Conservation (phyloP, 2,797 vertebrate species). For the Microcaecilia unicolor region DNA sequence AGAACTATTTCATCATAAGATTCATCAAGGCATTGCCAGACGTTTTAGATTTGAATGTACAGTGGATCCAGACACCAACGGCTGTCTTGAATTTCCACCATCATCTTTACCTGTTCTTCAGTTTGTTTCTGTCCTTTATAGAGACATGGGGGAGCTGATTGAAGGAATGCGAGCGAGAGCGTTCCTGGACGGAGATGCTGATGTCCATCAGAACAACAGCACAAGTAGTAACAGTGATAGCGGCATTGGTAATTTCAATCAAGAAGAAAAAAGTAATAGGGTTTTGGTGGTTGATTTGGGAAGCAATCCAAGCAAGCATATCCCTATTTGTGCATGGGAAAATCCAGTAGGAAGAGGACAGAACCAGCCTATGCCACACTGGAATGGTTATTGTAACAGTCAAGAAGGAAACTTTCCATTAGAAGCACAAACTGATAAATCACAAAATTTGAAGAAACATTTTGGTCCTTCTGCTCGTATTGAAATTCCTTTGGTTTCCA, state of each 20-base stretch:
- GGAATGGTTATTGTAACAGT: constrained; percentile 76
- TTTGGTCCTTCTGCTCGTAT: constrained; percentile 52
- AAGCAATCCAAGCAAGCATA: constrained; percentile 61
- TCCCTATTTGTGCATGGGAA: constrained; percentile 70
- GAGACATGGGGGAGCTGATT: constrained; percentile 93
- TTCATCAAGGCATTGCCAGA: constrained; percentile 77
- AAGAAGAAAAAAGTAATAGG: constrained; percentile 83
- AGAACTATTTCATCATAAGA: constrained; percentile 86
- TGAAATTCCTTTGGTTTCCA: constrained; percentile 60
- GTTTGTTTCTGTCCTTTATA: constrained; percentile 89
- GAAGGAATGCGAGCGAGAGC: constrained; percentile 88
- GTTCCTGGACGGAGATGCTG: constrained; percentile 75
- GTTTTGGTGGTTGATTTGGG: constrained; percentile 90
- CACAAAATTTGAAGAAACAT: constrained; percentile 60
- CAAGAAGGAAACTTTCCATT: constrained; percentile 49
- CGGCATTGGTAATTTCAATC: constrained; percentile 88
- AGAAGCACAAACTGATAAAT: constrained; percentile 67
- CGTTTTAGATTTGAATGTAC: constrained; percentile 90
- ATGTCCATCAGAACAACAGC: constrained; percentile 81
- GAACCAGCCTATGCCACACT: constrained; percentile 35
- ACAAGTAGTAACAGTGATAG: constrained; percentile 97
- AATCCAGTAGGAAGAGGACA: constrained; percentile 42
- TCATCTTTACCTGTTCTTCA: constrained; percentile 90
- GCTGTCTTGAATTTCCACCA: constrained; percentile 88
- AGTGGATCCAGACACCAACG: constrained; percentile 85